Percentiles rank a stretch among this genome's conserved stretches.
Evolutionary conservation across 2,888 invertebrate genomes (phyloP).

Genomic region (Lepetodrilus schrolli): DNA sequence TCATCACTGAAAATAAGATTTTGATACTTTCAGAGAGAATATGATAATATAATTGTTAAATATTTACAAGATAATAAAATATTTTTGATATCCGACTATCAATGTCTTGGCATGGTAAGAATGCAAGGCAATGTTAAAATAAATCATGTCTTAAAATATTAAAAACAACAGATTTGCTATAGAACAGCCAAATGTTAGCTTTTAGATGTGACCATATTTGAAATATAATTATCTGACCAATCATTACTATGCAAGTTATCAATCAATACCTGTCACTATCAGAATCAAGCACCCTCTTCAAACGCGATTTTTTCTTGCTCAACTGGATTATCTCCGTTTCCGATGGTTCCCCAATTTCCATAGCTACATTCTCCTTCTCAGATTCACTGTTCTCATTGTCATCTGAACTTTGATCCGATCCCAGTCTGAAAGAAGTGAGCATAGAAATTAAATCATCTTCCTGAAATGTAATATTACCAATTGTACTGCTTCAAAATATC

Average conservation of each 20-base stretch:
- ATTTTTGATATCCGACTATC: too few relatives aligned
- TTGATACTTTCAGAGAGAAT: background rate
- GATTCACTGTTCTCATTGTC: background rate
- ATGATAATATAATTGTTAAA: background rate
- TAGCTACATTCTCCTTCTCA: background rate
- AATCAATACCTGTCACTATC: conserved; percentile 52
- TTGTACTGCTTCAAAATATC: background rate
- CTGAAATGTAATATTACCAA: background rate
- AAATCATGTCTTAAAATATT: too few relatives aligned
- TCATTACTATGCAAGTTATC: too few relatives aligned
- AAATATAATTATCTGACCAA: too few relatives aligned
- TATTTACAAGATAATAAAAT: too few relatives aligned
- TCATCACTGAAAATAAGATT: background rate
- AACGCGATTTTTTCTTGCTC: conserved; percentile 44
- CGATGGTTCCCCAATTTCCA: background rate
- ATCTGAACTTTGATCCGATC: background rate
- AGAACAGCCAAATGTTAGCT: too few relatives aligned
- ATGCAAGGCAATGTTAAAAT: too few relatives aligned
- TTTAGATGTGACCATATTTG: too few relatives aligned
- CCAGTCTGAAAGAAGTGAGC: background rate
- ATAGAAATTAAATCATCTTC: background rate
- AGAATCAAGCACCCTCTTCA: conserved; percentile 45
- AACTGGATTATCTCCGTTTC: conserved; percentile 22
- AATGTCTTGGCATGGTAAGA: too few relatives aligned
- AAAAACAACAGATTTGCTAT: too few relatives aligned